Percentiles rank a stretch among this genome's conserved stretches.
These are phyloP conservation scores for Girardia tigrina DNA, from an alignment of 2,888 invertebrate species.

Conservation along the genomic window DNA sequence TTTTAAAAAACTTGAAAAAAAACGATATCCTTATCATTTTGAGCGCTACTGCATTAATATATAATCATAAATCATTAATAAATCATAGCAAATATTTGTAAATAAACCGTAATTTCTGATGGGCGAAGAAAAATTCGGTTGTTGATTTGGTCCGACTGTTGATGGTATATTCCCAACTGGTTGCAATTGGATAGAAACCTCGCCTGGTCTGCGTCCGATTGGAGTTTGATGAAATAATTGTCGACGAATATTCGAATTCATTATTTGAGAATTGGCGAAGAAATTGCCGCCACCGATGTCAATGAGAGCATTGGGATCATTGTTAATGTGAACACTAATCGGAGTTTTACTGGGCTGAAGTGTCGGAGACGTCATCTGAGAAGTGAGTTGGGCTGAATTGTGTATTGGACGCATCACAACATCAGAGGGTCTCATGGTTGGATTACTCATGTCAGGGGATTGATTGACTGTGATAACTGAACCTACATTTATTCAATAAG, in stretches of 20 bases:
- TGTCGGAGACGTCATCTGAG: neutral
- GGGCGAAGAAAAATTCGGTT: neutral
- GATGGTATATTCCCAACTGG: neutral
- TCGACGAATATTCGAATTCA: neutral
- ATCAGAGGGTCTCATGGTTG: neutral
- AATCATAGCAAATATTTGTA: too few relatives aligned
- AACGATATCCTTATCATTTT: too few relatives aligned
- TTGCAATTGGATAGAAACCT: neutral
- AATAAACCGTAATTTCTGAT: neutral
- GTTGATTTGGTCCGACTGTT: neutral
- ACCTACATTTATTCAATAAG: neutral
- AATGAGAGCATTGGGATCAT: neutral
- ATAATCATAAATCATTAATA: too few relatives aligned
- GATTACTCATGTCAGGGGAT: neutral
- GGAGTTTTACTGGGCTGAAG: neutral
- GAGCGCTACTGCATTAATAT: too few relatives aligned
- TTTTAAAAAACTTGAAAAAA: too few relatives aligned
- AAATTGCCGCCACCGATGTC: neutral
- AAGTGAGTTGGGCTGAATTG: neutral
- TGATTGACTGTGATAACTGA: neutral
- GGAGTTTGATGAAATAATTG: neutral
- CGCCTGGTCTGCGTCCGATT: neutral
- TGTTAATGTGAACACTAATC: neutral
- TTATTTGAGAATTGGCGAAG: neutral
- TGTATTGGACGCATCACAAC: slow-evolving; percentile 1